A percentile compares a stretch with the other conserved stretches of the same genome.
phyloP scores from a whole-genome alignment of 2,797 vertebrate genomes.

The Chromis chromis region DNA sequence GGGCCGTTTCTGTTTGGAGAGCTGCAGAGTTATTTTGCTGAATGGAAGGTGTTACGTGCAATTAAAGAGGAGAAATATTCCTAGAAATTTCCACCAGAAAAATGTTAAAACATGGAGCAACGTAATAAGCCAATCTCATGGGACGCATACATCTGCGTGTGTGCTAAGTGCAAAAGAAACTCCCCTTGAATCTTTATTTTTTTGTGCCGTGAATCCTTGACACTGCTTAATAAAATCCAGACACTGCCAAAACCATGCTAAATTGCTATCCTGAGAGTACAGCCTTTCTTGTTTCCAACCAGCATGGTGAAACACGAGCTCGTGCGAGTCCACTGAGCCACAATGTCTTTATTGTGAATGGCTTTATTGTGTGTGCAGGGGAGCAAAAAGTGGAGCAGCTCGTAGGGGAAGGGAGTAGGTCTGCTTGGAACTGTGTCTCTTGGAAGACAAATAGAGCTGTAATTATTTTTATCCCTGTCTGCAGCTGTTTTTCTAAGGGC shows the following conservation, averaged over 20 bases:
- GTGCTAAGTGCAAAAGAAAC: background rate
- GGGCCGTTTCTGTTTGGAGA: conserved; percentile 2
- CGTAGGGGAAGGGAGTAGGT: conserved; percentile 62
- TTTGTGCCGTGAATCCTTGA: background rate
- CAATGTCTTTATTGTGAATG: conserved; percentile 55
- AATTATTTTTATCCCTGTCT: conserved; percentile 89
- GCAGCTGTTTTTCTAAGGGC: conserved; percentile 88
- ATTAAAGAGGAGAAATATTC: background rate
- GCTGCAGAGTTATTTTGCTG: background rate
- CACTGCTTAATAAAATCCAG: conserved; percentile 8
- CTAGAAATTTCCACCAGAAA: background rate
- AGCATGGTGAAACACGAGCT: conserved; percentile 23
- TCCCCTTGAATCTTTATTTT: background rate
- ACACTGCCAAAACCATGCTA: background rate
- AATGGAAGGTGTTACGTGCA: background rate
- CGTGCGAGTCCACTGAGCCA: conserved; percentile 17
- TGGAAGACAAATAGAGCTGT: conserved; percentile 87
- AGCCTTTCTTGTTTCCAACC: conserved; percentile 30
- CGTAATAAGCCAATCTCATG: background rate
- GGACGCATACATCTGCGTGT: background rate
- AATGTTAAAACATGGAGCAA: background rate
- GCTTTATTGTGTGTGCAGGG: conserved; percentile 53
- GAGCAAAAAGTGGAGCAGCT: conserved; percentile 65
- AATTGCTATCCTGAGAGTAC: background rate
- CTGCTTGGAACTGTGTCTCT: conserved; percentile 78